Evolutionary conservation across 2,888 invertebrate genomes (phyloP).

Genomic region (Morpho helenor): DNA sequence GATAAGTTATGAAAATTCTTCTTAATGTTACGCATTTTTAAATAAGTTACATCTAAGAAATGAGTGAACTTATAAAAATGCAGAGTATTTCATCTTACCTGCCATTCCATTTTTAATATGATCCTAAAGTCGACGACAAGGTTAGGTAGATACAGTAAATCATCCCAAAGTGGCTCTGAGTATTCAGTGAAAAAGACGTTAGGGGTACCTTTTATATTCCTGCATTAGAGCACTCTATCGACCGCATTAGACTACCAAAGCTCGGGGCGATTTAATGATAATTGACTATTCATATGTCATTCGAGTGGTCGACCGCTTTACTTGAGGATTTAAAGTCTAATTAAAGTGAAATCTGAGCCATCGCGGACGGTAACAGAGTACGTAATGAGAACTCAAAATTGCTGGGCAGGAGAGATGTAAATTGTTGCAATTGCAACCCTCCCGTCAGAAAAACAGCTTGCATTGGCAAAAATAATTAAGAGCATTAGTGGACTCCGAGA

Average conservation of each 20-base stretch:
- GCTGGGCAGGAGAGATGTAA: conserved; percentile 53
- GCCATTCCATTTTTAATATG: conserved; percentile 26
- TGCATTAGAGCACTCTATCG: conserved; percentile 26
- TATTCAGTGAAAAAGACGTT: conserved; percentile 29
- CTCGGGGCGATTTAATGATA: conserved; percentile 74
- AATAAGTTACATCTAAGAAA: too few species aligned
- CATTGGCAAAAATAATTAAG: conserved; percentile 78
- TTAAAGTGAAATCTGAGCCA: conserved; percentile 74
- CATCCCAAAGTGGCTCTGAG: conserved; percentile 27
- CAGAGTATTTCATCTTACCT: conserved; percentile 16
- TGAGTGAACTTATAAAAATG: conserved; percentile 2
- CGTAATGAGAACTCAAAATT: conserved; percentile 60
- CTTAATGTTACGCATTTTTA: too few species aligned
- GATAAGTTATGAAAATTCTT: too few species aligned
- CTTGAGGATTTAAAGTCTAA: conserved; percentile 76
- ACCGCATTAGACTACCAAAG: conserved; percentile 72
- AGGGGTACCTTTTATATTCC: conserved; percentile 30
- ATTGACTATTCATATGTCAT: conserved; percentile 77
- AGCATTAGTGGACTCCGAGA: conserved; percentile 71
- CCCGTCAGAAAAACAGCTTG: conserved; percentile 76
- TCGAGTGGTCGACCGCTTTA: conserved; percentile 72
- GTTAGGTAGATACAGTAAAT: conserved; percentile 31
- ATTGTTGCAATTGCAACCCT: conserved; percentile 73
- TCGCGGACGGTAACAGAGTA: conserved; percentile 60
- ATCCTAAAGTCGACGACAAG: conserved; percentile 26